Evolutionary conservation across 2,113 vertebrate genomes (phyloP).

Genomic region (Lucifuga dentata): DNA sequence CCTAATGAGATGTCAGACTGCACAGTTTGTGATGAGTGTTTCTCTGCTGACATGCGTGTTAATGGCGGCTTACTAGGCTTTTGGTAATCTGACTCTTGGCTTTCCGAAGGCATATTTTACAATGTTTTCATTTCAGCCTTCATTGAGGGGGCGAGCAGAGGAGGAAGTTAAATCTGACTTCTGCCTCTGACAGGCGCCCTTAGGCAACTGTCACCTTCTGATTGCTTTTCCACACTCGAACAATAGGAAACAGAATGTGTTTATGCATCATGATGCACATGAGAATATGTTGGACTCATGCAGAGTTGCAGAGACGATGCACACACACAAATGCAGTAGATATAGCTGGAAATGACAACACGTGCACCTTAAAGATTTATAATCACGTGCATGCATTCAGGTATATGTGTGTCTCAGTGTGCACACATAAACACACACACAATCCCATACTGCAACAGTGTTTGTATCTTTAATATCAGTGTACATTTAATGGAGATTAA

Average conservation of each 20-base stretch:
- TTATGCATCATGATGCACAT: neutral
- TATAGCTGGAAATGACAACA: neutral
- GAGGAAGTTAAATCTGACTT: constrained; percentile 13
- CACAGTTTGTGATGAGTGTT: neutral
- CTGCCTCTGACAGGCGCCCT: neutral
- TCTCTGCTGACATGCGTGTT: neutral
- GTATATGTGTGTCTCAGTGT: neutral
- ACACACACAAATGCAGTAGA: neutral
- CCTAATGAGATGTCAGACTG: constrained; percentile 2
- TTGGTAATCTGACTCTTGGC: constrained; percentile 19
- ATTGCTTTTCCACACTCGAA: constrained; percentile 31
- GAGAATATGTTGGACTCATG: neutral
- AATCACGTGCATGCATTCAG: neutral
- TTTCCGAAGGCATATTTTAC: constrained; percentile 8
- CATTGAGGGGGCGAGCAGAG: neutral
- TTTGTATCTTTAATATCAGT: neutral
- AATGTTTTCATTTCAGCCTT: constrained; percentile 29
- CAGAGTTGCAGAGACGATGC: constrained; percentile 5
- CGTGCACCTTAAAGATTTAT: neutral
- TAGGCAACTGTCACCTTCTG: constrained; percentile 33
- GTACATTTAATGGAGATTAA: constrained; percentile 32
- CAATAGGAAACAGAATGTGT: constrained; percentile 8
- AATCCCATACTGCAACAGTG: neutral
- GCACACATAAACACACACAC: neutral
- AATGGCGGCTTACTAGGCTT: neutral